Base-by-base conservation (phyloP, 1,140 invertebrate species). In the Drosophila gunungcola region DNA sequence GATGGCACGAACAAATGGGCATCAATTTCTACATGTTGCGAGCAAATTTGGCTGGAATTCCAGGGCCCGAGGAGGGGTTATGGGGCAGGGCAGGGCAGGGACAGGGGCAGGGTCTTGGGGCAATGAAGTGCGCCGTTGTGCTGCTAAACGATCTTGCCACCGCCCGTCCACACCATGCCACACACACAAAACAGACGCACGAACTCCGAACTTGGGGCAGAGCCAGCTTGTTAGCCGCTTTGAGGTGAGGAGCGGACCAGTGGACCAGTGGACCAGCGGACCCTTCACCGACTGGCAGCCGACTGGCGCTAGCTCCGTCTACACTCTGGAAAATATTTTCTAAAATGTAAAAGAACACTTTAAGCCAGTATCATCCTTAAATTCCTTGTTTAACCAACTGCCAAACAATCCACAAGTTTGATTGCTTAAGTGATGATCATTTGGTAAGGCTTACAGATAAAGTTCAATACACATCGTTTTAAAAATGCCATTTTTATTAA, bases 111-210 rank as follows among this genome's bases (percentile, higher is more conserved):
- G 41, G 16, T 43, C 7, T 51, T 63, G 53, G 48, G 62, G 75
- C 67, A 89, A 89, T 89, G 84, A 89, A 89, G 84, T 89, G 84
- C 84, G 84, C 84, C 84, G 80, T 69, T 76, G 77, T 63, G 69
- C 80, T 89, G 84, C 80, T 89, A 89, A 89, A 89, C 84, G 84
- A 89, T 89, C 84, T 89, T 89, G 84, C 84, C 84, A 89, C 84
- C 84, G 84, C 84, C 84, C 84, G 84, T 89, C 84, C 84, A 89
- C 84, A 89, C 80, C 72, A 80, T 89, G 80, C 84, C 84, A 89
- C 84, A 89, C 84, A 89, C 80, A 86, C 68, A 45, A 51, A 12
- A 21, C 46, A 10, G 12, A 80, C 68, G 77, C 83, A 89, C 76
- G 84, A 86, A 88, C 83, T 76, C 64, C 84, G 83, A 86, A 85